phyloP scores from a whole-genome alignment of 1,140 invertebrate genomes.

The Drosophila grimshawi region DNA sequence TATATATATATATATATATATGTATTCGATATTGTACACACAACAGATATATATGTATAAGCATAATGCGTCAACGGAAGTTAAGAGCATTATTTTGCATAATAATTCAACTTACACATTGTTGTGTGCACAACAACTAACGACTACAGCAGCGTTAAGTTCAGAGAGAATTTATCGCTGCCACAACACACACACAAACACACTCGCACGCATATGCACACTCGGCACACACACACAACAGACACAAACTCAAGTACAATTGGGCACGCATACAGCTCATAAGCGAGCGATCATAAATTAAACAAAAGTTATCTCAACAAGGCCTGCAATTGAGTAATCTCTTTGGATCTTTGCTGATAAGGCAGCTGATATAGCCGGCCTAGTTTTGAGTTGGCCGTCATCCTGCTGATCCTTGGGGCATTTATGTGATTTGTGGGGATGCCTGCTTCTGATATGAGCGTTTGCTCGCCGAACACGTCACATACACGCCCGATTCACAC shows the following conservation, averaged over 20 bases:
- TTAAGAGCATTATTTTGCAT: constrained; percentile 80
- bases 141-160: constrained; percentile 44
- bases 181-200: constrained; percentile 42
- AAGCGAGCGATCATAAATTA: constrained; percentile 70
- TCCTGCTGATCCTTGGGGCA: constrained; percentile 32
- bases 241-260: constrained; percentile 57
- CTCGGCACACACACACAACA: constrained; percentile 23
- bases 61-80: constrained; percentile 71
- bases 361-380: constrained; percentile 13
- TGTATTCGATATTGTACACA: constrained; percentile 8
- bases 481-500: constrained; percentile 67
- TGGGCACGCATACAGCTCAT: constrained; percentile 64
- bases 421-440: constrained; percentile 3
- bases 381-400: background rate
- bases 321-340: constrained; percentile 29
- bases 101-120: constrained; percentile 82
- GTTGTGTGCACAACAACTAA: constrained; percentile 40
- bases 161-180: constrained; percentile 71
- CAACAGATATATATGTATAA: constrained; percentile 36
- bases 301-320: constrained; percentile 72
- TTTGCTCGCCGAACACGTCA: constrained; percentile 76
- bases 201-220: constrained; percentile 25
- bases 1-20: constrained; percentile 7
- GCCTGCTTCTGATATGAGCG: constrained; percentile 13
- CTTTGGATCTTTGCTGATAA: background rate